Conservation (phyloP, 2,797 vertebrate genomes). For the Capromys pilorides region DNA sequence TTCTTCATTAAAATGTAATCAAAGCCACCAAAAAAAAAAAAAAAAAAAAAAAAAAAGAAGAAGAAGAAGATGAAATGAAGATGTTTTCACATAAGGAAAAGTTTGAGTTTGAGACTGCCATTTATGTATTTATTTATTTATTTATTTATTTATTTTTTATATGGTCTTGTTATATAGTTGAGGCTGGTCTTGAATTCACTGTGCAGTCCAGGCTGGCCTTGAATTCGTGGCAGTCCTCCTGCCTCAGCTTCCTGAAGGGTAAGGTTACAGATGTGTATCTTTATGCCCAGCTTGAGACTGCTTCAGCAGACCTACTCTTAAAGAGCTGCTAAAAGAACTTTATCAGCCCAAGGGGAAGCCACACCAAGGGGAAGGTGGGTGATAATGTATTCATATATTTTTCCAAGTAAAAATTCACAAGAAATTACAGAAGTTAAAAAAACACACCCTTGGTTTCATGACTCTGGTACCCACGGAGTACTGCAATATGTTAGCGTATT, state of each 20-base stretch:
- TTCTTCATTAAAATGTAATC: slow-evolving; percentile 15
- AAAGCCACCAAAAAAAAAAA: neutral
- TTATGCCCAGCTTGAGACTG: neutral
- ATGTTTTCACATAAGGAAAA: slow-evolving; percentile 34
- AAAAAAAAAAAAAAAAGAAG: too few species aligned
- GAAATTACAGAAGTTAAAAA: neutral
- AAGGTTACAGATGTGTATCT: neutral
- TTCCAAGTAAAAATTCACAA: neutral
- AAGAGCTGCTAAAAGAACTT: neutral
- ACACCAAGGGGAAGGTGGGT: neutral
- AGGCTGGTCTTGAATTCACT: neutral
- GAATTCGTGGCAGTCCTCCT: neutral
- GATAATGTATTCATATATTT: neutral
- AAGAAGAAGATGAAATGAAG: slow-evolving; percentile 43
- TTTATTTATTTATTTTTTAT: neutral
- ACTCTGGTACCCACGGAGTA: neutral
- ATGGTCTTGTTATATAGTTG: neutral
- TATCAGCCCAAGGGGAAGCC: neutral
- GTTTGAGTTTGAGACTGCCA: neutral
- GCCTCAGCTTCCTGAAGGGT: neutral
- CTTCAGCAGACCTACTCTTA: neutral
- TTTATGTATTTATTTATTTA: neutral
- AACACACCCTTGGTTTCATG: neutral
- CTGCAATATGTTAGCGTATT: neutral
- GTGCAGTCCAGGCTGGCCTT: neutral